These are phyloP conservation scores for Heliopora coerulea DNA, from an alignment of 92 coral and sea anemone genomes.

Conservation along the genomic window DNA sequence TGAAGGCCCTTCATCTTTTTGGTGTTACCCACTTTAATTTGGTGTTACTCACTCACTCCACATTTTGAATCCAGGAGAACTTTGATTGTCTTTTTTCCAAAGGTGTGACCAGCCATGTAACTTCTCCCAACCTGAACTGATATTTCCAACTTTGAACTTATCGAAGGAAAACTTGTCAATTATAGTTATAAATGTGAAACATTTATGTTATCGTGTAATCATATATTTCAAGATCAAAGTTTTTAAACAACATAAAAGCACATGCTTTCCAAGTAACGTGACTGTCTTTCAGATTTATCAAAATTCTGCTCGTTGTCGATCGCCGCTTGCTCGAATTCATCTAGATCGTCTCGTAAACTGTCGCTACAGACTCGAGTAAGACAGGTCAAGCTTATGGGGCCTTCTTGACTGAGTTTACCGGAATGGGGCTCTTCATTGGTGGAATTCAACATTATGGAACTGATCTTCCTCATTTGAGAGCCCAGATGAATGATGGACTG, in stretches of 20 bases:
- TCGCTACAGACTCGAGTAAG: constrained; percentile 5
- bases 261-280: not conserved
- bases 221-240: not conserved
- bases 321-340: not conserved
- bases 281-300: not conserved
- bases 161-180: no score
- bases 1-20: no score
- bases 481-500: constrained; percentile 26
- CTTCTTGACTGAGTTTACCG: not conserved
- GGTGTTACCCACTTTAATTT: no score
- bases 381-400: not conserved
- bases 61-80: no score
- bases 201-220: no score
- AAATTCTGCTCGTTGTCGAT: not conserved
- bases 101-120: no score
- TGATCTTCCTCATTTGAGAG: constrained; percentile 34
- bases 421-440: not conserved
- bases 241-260: not conserved
- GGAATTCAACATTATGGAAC: constrained; percentile 1
- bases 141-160: no score
- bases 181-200: no score
- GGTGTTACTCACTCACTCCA: no score
- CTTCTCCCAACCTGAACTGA: no score
- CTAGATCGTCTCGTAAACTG: not conserved
- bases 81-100: no score